Evolutionary conservation across 2,888 invertebrate genomes (phyloP), one percentile per base, ranked within the genome.

Genomic region (Spilarctia lutea): DNA sequence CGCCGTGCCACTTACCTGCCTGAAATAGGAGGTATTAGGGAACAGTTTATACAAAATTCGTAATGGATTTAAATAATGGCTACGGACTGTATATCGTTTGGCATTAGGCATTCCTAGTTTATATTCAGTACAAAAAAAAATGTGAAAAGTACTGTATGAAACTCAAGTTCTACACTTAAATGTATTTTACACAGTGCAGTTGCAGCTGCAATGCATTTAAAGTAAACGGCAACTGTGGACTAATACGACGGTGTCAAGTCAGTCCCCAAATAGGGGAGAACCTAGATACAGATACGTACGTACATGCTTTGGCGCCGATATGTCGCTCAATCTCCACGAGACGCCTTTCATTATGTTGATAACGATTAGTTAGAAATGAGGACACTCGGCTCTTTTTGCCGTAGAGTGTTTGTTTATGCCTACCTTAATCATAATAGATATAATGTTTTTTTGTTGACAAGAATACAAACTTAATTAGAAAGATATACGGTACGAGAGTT

Each of bases 301-400:
- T 78, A 74, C 20, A 56, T 56, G 33, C 66, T 45, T 76, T 73
- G 76, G 65, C 81, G 81, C 60, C 75, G 74, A 69, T 74, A 75
- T 68, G 76, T 72, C 75, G 75, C 74, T 82, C 71, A 79, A 74
- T 75, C 74, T 70, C 72, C 67, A 63, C 48, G 75, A 56, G 52
- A 71, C 65, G 42, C 68, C 76, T 83, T 81, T 79, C 70, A 72
- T 81, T 79, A 73, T 74, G 73, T 75, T 77, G 71, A 81, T 81
- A 82, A 82, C 65, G 42, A 75, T 75, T 72, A 63, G 72, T 72
- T 66, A 45, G 69, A 72, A 75, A 69, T 68, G 68, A 65, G 68
- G 48, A 72, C 72, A 75, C 65, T 65, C 48, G 30, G 27, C 30
- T 70, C 60, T 70, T 65, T 56, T 65, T 45, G 20, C n/a, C 52